These are phyloP conservation scores for Protaetia brevitarsis DNA, from an alignment of 1,140 invertebrate genomes.

Conservation along the genomic window DNA sequence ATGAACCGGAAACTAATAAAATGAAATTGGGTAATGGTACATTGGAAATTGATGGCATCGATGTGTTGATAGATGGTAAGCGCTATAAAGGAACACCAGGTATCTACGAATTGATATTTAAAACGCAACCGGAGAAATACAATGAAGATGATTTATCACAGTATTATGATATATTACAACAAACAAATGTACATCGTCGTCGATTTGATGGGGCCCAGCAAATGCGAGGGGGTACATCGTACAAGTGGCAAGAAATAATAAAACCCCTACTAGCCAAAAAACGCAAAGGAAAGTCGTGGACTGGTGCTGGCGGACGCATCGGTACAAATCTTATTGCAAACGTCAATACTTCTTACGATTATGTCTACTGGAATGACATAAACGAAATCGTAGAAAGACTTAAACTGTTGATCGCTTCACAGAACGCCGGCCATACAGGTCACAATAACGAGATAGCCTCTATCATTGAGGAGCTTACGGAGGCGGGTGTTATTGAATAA, in stretches of 20 bases:
- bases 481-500: too few species aligned
- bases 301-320: too few species aligned
- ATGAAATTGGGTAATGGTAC: too few species aligned
- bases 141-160: neutral
- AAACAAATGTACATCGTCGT: neutral
- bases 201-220: neutral
- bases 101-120: neutral
- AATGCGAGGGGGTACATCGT: neutral
- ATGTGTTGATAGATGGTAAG: too few species aligned
- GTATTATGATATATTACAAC: neutral
- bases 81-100: neutral
- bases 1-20: too few species aligned
- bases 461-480: too few species aligned
- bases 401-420: conserved; percentile 42
- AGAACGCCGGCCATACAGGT: conserved; percentile 40
- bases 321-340: neutral
- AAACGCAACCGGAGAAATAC: neutral
- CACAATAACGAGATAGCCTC: conserved; percentile 46
- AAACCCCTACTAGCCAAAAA: neutral
- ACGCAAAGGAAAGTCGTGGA: neutral
- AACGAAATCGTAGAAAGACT: conserved; percentile 46
- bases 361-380: conserved; percentile 44
- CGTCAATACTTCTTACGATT: neutral
- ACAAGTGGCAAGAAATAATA: neutral
- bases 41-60: too few species aligned